Percentiles rank a stretch among this genome's conserved stretches.
These are phyloP conservation scores for Hydriomena furcata DNA, from an alignment of 2,888 invertebrate genomes.

Conservation along the genomic window DNA sequence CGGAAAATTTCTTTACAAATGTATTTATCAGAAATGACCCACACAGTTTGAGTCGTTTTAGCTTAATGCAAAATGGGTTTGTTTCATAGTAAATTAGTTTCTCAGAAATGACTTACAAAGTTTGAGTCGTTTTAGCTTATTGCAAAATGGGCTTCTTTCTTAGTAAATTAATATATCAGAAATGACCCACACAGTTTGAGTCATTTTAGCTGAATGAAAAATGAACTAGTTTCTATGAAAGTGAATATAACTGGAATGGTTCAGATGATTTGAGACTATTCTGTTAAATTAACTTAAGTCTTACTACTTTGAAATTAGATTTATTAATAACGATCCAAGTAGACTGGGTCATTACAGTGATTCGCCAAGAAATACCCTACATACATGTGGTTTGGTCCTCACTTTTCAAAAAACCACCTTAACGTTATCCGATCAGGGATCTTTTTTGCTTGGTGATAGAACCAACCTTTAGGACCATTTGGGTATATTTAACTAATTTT, in stretches of 20 bases:
- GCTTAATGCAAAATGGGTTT: not conserved
- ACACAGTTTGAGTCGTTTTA: not conserved
- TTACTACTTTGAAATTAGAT: too few relatives aligned
- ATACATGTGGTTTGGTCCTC: not conserved
- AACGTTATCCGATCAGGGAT: too few relatives aligned
- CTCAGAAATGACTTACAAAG: not conserved
- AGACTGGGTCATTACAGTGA: too few relatives aligned
- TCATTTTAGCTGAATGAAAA: not conserved
- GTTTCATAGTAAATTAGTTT: not conserved
- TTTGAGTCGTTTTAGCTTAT: not conserved
- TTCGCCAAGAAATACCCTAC: not conserved
- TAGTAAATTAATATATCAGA: not conserved
- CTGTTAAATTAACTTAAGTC: not conserved
- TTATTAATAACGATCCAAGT: too few relatives aligned
- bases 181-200: slow-evolving; percentile 1
- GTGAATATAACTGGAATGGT: not conserved
- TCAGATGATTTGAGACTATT: not conserved
- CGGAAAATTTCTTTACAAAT: not conserved
- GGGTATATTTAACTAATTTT: too few relatives aligned
- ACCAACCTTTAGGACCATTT: too few relatives aligned
- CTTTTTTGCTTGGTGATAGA: too few relatives aligned
- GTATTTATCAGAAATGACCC: not conserved
- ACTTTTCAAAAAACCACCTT: not conserved
- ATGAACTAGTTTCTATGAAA: not conserved
- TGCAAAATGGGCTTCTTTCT: not conserved